Base-by-base conservation (phyloP, 2,113 vertebrate genomes). In the Gambusia affinis region DNA sequence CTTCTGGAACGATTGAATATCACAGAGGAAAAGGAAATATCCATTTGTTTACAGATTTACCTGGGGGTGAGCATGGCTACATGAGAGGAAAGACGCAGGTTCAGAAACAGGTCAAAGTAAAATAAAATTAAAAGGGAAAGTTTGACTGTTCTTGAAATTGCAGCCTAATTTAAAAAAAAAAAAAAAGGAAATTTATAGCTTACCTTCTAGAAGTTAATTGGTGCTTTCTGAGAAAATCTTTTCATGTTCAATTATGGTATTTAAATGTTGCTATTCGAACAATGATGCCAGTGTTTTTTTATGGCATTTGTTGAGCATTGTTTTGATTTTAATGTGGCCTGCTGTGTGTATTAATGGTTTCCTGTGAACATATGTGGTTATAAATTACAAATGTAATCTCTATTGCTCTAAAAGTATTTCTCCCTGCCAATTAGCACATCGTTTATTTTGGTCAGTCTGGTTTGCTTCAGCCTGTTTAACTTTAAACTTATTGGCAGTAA, bases 41-140 rank as follows among this genome's bases (percentile, higher is more conserved):
- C 62, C 31, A 66, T 67, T 27, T 72, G 83, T 89, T 84, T 73
- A 79, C 60, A n/a, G 44, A 54, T 64, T 63, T 65, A 72, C 69
- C 39, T 65, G 51, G 71, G 74, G 70, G 67, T 75, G 47, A 47
- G 31, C 29, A 28, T 64, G 33, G 12, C 8, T 1, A n/a, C 24
- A 22, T 33, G 27, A 1, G 61, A 64, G 51, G 62, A 62, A 67
- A 33, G 61, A 73, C 78, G 78, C 65, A 70, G 78, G 75, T 44
- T 89, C 85, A 87, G 51, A 17, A 5, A 15, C 31, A 51, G 85
- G 84, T 82, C 80, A 75, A 42, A 44, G 76, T 84, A 64, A 82
- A 76, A 78, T 37, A 78, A 64, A 75, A 73, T 67, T 1, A 44
- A 75, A 81, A 6, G 76, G 82, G 39, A 78, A 68, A 86, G 73